A percentile compares a stretch with the other conserved stretches of the same genome.
phyloP scores from a whole-genome alignment of 2,888 invertebrate genomes.

The Lithophane leautieri region DNA sequence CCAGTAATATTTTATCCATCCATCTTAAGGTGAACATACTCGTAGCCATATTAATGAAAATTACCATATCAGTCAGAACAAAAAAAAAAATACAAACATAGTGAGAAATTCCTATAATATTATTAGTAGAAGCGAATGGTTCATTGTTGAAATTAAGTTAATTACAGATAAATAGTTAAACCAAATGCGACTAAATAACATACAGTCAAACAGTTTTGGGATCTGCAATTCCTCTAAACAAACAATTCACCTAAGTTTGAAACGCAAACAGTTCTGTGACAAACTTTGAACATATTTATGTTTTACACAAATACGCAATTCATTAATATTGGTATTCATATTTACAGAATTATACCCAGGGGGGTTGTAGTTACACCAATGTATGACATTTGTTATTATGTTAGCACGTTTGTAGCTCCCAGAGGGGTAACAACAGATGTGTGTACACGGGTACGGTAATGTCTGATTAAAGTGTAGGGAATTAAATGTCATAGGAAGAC shows the following conservation, averaged over 20 bases:
- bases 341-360: conserved; percentile 70
- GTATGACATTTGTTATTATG: conserved; percentile 41
- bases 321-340: conserved; percentile 78
- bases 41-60: too few species aligned
- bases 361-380: conserved; percentile 61
- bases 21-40: neutral
- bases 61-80: too few species aligned
- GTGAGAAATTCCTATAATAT: too few species aligned
- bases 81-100: too few species aligned
- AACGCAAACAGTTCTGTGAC: conserved; percentile 4
- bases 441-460: neutral
- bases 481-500: neutral
- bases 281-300: conserved; percentile 29
- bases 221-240: neutral
- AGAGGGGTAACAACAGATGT: neutral
- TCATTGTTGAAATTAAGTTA: neutral
- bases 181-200: neutral
- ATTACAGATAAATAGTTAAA: neutral
- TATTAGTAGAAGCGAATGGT: neutral
- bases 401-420: conserved; percentile 25
- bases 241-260: neutral
- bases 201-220: neutral
- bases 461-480: conserved; percentile 1
- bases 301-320: conserved; percentile 61
- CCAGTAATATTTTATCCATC: neutral